These are phyloP conservation scores for Noctua comes DNA, from an alignment of 2,888 invertebrate genomes.

Conservation along the genomic window DNA sequence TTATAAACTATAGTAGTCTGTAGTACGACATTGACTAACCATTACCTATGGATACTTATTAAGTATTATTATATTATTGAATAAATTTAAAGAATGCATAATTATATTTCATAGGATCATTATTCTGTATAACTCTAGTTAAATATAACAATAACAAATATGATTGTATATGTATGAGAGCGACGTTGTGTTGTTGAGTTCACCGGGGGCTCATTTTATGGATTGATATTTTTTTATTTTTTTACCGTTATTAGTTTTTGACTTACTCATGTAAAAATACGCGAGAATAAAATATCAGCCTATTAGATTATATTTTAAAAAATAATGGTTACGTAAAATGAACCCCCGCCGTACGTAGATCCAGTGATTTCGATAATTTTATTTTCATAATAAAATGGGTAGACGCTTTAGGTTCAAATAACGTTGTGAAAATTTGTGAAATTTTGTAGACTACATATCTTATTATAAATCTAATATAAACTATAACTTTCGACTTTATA, in stretches of 20 bases:
- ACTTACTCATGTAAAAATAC: slow-evolving; percentile 87
- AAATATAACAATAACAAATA: slow-evolving; percentile 88
- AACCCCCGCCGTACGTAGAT: slow-evolving; percentile 86
- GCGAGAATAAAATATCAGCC: slow-evolving; percentile 88
- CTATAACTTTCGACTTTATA: slow-evolving; percentile 88
- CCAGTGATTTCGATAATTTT: slow-evolving; percentile 90
- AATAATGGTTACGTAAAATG: slow-evolving; percentile 89
- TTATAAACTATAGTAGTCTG: slow-evolving; percentile 88
- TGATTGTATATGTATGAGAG: slow-evolving; percentile 81
- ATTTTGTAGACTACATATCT: slow-evolving; percentile 91
- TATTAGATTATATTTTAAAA: slow-evolving; percentile 91
- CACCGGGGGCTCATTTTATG: slow-evolving; percentile 88
- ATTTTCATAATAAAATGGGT: slow-evolving; percentile 90
- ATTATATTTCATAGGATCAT: slow-evolving; percentile 91
- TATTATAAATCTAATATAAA: slow-evolving; percentile 91
- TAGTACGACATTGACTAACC: slow-evolving; percentile 90
- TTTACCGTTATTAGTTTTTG: slow-evolving; percentile 90
- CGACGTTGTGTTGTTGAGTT: slow-evolving; percentile 78
- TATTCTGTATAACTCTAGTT: slow-evolving; percentile 91
- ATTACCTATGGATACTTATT: slow-evolving; percentile 90
- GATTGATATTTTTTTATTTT: slow-evolving; percentile 90
- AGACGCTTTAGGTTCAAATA: slow-evolving; percentile 91
- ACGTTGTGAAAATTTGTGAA: slow-evolving; percentile 91
- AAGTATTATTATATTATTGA: slow-evolving; percentile 90
- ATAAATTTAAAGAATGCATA: slow-evolving; percentile 91